Conservation (phyloP, 2,113 vertebrate species). For the Kobus ellipsiprymnus region DNA sequence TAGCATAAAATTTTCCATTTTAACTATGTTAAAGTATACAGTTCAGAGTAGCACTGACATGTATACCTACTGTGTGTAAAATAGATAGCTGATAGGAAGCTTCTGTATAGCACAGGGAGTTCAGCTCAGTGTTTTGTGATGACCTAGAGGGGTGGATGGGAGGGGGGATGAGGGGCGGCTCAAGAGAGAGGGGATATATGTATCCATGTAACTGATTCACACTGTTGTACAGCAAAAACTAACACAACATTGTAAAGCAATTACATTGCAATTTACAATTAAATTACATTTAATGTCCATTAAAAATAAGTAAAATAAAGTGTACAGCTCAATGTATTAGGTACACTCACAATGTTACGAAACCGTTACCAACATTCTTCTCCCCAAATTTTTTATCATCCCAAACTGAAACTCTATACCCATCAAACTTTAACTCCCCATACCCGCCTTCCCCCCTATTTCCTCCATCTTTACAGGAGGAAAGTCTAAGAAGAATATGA, state of each 20-base stretch:
- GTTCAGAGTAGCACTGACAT: not conserved
- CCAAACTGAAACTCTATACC: not conserved
- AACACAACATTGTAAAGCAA: not conserved
- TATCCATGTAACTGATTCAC: not conserved
- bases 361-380: not conserved
- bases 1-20: not conserved
- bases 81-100: not conserved
- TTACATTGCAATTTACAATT: no score
- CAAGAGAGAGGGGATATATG: not conserved
- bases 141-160: not conserved
- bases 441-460: accelerated
- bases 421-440: not conserved
- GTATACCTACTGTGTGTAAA: not conserved
- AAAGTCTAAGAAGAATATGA: not conserved
- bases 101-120: not conserved
- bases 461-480: not conserved
- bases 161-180: accelerated
- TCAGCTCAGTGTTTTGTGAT: not conserved
- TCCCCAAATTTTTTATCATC: not conserved
- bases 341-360: not conserved
- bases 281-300: no score
- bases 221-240: not conserved
- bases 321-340: not conserved
- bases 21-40: not conserved
- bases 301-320: not conserved